These are phyloP conservation scores for Salpingus planirostris DNA, from an alignment of 2,888 invertebrate species.

Conservation along the genomic window DNA sequence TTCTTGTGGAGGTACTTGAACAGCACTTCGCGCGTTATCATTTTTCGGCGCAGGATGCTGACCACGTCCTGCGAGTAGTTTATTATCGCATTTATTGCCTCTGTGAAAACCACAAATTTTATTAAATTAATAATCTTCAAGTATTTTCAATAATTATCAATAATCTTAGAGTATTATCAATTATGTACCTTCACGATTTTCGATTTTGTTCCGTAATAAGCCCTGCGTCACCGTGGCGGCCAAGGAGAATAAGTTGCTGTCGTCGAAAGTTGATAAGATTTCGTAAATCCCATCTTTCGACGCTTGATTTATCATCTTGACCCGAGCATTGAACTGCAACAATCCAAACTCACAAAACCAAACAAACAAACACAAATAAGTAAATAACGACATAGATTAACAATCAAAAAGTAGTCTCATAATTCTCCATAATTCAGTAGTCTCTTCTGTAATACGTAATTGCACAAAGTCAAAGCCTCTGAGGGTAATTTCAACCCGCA, in stretches of 20 bases:
- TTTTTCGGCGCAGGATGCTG: conserved; percentile 45
- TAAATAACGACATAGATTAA: too few species aligned
- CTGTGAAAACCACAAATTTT: too few species aligned
- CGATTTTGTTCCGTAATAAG: conserved; percentile 26
- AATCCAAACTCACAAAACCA: too few species aligned
- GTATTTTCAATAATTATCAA: conserved; percentile 1
- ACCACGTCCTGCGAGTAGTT: conserved; percentile 43
- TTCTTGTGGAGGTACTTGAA: conserved; percentile 47
- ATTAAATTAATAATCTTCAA: background rate
- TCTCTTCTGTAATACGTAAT: too few species aligned
- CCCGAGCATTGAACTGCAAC: too few species aligned
- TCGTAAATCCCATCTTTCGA: conserved; percentile 13
- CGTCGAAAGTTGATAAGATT: conserved; percentile 23
- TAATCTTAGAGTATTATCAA: conserved; percentile 1
- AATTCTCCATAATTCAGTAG: too few species aligned
- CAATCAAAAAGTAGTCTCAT: too few species aligned
- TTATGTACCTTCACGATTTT: conserved; percentile 25
- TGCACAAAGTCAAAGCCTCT: too few species aligned
- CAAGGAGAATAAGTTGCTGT: conserved; percentile 26
- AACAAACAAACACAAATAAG: too few species aligned
- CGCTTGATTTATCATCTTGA: too few species aligned
- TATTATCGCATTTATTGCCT: conserved; percentile 45
- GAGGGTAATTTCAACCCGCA: too few species aligned
- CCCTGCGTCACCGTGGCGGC: conserved; percentile 34
- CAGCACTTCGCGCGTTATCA: conserved; percentile 46